A percentile compares a stretch with the other conserved stretches of the same genome.
Evolutionary conservation across 2,888 invertebrate species (phyloP).

Genomic region (Conomelus anceps): DNA sequence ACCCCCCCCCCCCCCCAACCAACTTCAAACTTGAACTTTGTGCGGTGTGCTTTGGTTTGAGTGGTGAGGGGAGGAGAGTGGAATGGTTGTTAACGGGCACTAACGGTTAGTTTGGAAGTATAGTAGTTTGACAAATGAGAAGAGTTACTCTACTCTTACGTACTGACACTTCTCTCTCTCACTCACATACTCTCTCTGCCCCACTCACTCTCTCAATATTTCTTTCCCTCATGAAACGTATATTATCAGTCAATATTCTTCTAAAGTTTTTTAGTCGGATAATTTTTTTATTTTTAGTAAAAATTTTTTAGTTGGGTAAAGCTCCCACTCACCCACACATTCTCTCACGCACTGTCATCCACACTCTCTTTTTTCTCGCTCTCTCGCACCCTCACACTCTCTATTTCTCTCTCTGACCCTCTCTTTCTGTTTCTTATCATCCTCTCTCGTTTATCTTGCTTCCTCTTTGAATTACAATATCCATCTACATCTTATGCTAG

Average conservation of each 20-base stretch:
- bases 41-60: neutral
- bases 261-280: neutral
- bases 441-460: no score
- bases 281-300: no score
- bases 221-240: neutral
- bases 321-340: neutral
- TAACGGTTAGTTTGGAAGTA: neutral
- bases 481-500: no score
- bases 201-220: no score
- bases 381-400: neutral
- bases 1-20: neutral
- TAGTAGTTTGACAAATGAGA: neutral
- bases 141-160: neutral
- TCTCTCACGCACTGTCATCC: no score
- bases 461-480: no score
- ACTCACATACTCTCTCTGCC: neutral
- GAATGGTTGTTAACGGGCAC: neutral
- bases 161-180: neutral
- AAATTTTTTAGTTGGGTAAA: no score
- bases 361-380: neutral
- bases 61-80: neutral
- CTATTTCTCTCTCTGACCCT: neutral
- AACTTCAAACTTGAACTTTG: neutral
- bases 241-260: neutral
- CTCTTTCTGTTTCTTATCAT: no score